A percentile compares a stretch with the other conserved stretches of the same genome.
These are phyloP conservation scores for Bombus pascuorum DNA, from an alignment of 1,140 invertebrate species.

Conservation along the genomic window DNA sequence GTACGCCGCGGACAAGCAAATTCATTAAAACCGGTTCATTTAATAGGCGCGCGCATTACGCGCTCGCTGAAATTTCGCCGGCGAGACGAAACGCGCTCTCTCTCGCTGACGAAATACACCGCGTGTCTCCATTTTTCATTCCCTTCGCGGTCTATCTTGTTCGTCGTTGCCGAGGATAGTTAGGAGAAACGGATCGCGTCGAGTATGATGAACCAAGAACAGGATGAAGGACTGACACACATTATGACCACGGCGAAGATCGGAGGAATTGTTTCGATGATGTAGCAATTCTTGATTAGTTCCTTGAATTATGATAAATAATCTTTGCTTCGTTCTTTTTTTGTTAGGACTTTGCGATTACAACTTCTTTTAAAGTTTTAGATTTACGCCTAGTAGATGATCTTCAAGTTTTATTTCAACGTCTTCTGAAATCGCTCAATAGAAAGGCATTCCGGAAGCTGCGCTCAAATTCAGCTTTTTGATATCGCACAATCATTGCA, in stretches of 20 bases:
- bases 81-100: slow-evolving; percentile 14
- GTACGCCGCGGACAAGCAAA: slow-evolving; percentile 46
- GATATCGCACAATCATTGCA: no score
- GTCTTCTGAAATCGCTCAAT: not conserved
- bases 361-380: no score
- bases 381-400: no score
- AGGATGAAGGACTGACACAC: no score
- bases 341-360: not conserved
- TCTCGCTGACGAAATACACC: slow-evolving; percentile 2
- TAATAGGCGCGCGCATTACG: slow-evolving; percentile 51
- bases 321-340: not conserved
- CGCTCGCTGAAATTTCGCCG: slow-evolving; percentile 39
- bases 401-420: not conserved
- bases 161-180: not conserved
- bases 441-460: not conserved
- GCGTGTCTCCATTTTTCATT: not conserved
- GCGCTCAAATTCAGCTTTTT: not conserved
- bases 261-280: no score
- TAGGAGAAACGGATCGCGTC: not conserved
- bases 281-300: no score
- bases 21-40: slow-evolving; percentile 55
- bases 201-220: not conserved
- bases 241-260: no score
- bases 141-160: not conserved
- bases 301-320: no score